These are phyloP conservation scores for Lithodes maja DNA, from an alignment of 2,888 invertebrate genomes.

Conservation along the genomic window DNA sequence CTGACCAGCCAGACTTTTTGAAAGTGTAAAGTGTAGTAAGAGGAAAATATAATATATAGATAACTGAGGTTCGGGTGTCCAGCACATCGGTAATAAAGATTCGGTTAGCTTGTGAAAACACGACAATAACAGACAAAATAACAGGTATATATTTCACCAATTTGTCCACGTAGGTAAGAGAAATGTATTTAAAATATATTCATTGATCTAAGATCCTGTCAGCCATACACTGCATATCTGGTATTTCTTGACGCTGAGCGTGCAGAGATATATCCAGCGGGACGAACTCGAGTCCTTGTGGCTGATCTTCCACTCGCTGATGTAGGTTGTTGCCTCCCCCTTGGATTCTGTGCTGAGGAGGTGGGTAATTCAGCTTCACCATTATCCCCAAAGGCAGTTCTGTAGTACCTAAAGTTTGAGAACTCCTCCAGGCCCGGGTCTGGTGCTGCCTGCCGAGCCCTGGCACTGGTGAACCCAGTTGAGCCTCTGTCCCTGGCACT, in stretches of 20 bases:
- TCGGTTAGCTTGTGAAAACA: not conserved
- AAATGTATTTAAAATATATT: not conserved
- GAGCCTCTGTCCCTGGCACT: slow-evolving; percentile 2
- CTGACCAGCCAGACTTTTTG: not conserved
- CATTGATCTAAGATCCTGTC: not conserved
- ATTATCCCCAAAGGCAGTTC: slow-evolving; percentile 62
- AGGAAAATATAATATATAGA: not conserved
- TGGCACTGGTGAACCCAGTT: not conserved
- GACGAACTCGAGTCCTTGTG: slow-evolving; percentile 30
- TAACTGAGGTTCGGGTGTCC: not conserved
- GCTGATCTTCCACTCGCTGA: not conserved
- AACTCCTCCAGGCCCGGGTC: slow-evolving; percentile 61
- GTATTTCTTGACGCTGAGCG: slow-evolving; percentile 67
- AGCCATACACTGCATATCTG: slow-evolving; percentile 65
- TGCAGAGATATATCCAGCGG: slow-evolving; percentile 40
- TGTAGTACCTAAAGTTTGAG: slow-evolving; percentile 68
- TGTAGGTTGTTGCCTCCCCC: not conserved
- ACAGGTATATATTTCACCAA: not conserved
- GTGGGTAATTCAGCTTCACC: not conserved
- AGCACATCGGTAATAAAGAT: not conserved
- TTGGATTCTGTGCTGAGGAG: not conserved
- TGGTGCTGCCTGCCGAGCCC: slow-evolving; percentile 8
- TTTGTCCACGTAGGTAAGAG: not conserved
- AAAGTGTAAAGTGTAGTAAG: not conserved
- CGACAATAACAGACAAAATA: not conserved